Conservation (phyloP, 2,797 vertebrate genomes). For the Simalia tracyae region DNA sequence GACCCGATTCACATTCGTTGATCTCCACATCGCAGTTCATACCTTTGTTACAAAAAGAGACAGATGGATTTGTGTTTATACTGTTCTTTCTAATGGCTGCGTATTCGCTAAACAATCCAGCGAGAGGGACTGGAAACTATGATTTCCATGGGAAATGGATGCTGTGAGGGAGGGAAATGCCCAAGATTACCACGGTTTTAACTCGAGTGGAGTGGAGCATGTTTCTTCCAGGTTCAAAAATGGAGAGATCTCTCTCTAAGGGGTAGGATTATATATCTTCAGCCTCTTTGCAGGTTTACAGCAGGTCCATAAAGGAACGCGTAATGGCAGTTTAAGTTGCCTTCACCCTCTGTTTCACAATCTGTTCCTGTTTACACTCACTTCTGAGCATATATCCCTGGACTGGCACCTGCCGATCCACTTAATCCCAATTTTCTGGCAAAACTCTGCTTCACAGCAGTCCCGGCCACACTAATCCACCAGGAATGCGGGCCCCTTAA, state of each 20-base stretch:
- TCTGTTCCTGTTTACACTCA: constrained; percentile 37
- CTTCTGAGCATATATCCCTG: constrained; percentile 28
- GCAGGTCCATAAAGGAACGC: background rate
- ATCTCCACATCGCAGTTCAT: constrained; percentile 89
- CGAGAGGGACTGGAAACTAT: too few species aligned
- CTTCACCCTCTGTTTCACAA: background rate
- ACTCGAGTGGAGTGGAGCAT: background rate
- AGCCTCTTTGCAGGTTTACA: background rate
- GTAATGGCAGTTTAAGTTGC: background rate
- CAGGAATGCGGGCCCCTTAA: constrained; percentile 66
- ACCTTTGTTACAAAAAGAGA: constrained; percentile 68
- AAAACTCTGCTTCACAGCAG: constrained; percentile 32
- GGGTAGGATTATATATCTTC: background rate
- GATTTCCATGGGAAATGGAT: background rate
- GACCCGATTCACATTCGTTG: constrained; percentile 85
- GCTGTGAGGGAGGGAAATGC: background rate
- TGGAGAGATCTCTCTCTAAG: background rate
- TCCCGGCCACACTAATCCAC: constrained; percentile 57
- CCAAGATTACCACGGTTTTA: background rate
- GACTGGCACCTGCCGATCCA: constrained; percentile 54
- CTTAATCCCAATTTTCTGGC: constrained; percentile 51
- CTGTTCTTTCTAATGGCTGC: background rate
- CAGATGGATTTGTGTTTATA: background rate
- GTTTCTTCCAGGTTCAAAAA: background rate
- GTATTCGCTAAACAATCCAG: background rate